Conservation (phyloP, 30 jellyfish, hydroid and myxozoan genomes). For the Cassiopea xamachana region DNA sequence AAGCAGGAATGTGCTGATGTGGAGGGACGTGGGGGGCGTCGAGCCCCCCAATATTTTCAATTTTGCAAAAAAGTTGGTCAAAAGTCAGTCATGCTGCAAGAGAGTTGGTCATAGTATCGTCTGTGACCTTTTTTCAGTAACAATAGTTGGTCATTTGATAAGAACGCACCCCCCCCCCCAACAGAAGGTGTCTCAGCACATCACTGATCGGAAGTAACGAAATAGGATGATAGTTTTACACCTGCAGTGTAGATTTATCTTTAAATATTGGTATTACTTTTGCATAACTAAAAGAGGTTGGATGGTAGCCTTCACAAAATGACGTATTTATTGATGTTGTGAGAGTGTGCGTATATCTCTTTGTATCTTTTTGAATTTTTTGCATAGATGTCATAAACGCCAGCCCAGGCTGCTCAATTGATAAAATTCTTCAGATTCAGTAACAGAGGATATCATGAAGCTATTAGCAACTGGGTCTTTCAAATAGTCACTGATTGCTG, state of each 20-base stretch:
- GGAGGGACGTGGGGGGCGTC: no score
- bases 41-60: no score
- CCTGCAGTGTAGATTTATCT: slow-evolving; percentile 31
- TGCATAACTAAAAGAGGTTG: slow-evolving; percentile 31
- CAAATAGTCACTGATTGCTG: not conserved
- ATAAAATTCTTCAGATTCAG: slow-evolving; percentile 39
- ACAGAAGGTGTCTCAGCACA: no score
- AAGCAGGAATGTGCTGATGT: no score
- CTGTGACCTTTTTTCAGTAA: no score
- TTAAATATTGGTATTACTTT: slow-evolving; percentile 18
- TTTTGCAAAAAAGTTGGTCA: no score
- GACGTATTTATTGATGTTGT: slow-evolving; percentile 28
- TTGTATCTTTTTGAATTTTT: slow-evolving; percentile 16
- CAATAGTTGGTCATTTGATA: no score
- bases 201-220: not conserved
- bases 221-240: slow-evolving; percentile 1
- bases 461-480: not conserved
- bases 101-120: no score
- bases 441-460: slow-evolving; percentile 15
- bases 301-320: slow-evolving; percentile 45
- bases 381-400: slow-evolving; percentile 28
- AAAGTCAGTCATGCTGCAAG: no score
- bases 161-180: no score
- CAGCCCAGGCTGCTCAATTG: slow-evolving; percentile 44
- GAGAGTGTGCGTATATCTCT: slow-evolving; percentile 14